Evolutionary conservation across 2,888 invertebrate genomes (phyloP).

Genomic region (Andrena bicolor): DNA sequence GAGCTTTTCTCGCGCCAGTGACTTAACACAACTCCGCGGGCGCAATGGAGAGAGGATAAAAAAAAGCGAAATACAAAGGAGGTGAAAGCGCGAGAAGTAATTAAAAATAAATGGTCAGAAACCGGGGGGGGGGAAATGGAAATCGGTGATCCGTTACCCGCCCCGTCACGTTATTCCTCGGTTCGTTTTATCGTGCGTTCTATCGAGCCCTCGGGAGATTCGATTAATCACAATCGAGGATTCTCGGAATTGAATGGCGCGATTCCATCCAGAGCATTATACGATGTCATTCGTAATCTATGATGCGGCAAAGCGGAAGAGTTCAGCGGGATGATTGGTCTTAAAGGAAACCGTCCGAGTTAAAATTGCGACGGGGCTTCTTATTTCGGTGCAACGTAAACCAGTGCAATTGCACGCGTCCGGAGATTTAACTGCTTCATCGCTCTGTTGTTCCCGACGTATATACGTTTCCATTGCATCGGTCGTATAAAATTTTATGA

Average conservation of each 20-base stretch:
- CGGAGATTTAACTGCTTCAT: slow-evolving; percentile 30
- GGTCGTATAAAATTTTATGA: slow-evolving; percentile 35
- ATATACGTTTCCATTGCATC: slow-evolving; percentile 13
- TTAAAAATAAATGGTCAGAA: slow-evolving; percentile 25
- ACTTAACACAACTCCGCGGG: background rate
- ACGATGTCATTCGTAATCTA: slow-evolving; percentile 6
- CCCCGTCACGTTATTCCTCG: background rate
- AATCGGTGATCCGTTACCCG: background rate
- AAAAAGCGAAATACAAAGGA: background rate
- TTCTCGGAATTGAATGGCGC: slow-evolving; percentile 2
- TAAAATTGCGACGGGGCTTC: background rate
- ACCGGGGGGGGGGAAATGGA: background rate
- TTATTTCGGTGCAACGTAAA: slow-evolving; percentile 11
- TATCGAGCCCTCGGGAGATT: background rate
- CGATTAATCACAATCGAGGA: slow-evolving; percentile 29
- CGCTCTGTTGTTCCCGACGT: slow-evolving; percentile 26
- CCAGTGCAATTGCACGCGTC: slow-evolving; percentile 2
- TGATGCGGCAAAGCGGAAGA: slow-evolving; percentile 27
- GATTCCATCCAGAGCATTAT: slow-evolving; percentile 12
- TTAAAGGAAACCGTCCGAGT: background rate
- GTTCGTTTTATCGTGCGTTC: slow-evolving; percentile 7
- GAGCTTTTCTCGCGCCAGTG: background rate
- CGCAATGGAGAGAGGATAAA: background rate
- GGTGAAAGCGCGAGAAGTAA: background rate
- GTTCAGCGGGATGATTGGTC: background rate